Evolutionary conservation across 2,888 invertebrate species (phyloP).

Genomic region (Nebria brevicollis): DNA sequence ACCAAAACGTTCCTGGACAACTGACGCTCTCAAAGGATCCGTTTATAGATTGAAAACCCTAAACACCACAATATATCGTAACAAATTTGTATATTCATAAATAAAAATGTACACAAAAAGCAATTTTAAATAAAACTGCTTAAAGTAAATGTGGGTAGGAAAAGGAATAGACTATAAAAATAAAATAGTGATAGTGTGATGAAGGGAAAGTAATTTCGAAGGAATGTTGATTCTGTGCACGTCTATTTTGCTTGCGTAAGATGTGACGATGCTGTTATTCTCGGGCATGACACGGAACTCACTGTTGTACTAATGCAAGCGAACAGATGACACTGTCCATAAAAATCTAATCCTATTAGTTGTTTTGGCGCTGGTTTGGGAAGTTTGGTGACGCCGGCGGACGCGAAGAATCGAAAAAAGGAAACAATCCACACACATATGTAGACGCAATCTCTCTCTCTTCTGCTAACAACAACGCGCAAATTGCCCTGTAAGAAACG

Average conservation of each 20-base stretch:
- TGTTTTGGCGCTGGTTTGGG: slow-evolving; percentile 50
- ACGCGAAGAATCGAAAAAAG: slow-evolving; percentile 50
- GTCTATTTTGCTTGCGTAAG: not conserved
- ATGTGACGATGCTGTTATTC: not conserved
- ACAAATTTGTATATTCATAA: not conserved
- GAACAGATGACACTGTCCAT: slow-evolving; percentile 62
- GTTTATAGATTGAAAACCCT: not conserved
- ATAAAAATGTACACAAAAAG: not conserved
- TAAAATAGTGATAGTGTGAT: not conserved
- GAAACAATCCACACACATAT: slow-evolving; percentile 53
- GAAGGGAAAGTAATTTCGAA: not conserved
- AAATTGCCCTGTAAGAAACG: slow-evolving; percentile 48
- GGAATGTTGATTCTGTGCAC: not conserved
- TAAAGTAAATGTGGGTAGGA: too few relatives aligned
- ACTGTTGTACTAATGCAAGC: slow-evolving; percentile 53
- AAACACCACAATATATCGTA: not conserved
- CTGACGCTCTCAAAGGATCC: slow-evolving; percentile 7
- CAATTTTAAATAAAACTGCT: not conserved
- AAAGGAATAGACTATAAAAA: not conserved
- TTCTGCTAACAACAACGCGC: slow-evolving; percentile 23
- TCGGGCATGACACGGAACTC: not conserved
- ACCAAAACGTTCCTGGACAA: not conserved
- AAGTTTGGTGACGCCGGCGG: slow-evolving; percentile 58
- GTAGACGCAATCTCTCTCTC: slow-evolving; percentile 18
- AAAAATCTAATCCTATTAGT: slow-evolving; percentile 64